A percentile compares a stretch with the other conserved stretches of the same genome.
phyloP scores from a whole-genome alignment of 2,888 invertebrate genomes.

The Eretmocerus hayati region DNA sequence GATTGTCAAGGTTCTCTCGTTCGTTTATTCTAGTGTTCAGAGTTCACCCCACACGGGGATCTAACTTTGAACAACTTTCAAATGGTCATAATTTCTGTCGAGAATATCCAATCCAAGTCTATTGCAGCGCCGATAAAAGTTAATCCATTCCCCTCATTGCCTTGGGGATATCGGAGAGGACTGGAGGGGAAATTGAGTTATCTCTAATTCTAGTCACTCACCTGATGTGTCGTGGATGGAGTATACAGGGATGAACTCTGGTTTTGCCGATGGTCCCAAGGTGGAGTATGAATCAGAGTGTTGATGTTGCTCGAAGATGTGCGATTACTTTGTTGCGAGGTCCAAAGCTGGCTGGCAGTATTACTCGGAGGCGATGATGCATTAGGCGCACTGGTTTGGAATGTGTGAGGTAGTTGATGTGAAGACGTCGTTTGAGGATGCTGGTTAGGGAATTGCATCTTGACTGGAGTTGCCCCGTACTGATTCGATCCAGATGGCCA shows the following conservation, averaged over 20 bases:
- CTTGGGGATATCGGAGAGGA: too few species aligned
- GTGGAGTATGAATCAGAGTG: slow-evolving; percentile 38
- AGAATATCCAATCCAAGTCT: too few species aligned
- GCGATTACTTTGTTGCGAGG: slow-evolving; percentile 36
- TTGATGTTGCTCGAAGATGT: slow-evolving; percentile 37
- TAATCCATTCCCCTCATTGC: too few species aligned
- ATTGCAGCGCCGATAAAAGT: too few species aligned
- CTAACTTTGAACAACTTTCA: too few species aligned
- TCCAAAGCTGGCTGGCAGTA: slow-evolving; percentile 35
- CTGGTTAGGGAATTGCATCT: slow-evolving; percentile 41
- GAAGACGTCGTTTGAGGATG: slow-evolving; percentile 32
- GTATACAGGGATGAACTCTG: slow-evolving; percentile 41
- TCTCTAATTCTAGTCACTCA: too few species aligned
- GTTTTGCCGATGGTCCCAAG: slow-evolving; percentile 44
- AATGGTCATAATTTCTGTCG: too few species aligned
- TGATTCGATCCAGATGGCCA: slow-evolving; percentile 59
- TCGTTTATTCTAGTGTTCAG: too few species aligned
- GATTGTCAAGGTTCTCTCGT: too few species aligned
- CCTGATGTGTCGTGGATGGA: too few species aligned
- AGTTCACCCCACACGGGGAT: too few species aligned
- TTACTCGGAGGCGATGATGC: slow-evolving; percentile 26
- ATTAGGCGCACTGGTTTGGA: slow-evolving; percentile 30
- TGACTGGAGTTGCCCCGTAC: slow-evolving; percentile 37
- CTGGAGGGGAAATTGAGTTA: too few species aligned
- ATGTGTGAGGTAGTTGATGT: slow-evolving; percentile 27